These are phyloP conservation scores for Erythrocercus mccallii DNA, from an alignment of 2,113 vertebrate genomes.

Conservation along the genomic window DNA sequence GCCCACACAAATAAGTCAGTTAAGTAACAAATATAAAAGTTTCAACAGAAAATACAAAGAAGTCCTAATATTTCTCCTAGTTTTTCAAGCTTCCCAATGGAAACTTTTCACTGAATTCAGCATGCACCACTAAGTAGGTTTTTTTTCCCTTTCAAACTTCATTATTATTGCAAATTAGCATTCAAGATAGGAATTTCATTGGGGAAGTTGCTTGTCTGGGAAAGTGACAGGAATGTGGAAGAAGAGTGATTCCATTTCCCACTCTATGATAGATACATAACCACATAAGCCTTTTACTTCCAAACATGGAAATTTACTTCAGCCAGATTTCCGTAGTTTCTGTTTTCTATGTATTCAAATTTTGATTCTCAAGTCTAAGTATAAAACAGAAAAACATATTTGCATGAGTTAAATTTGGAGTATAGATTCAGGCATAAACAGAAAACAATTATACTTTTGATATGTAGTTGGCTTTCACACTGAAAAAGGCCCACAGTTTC, in stretches of 20 bases:
- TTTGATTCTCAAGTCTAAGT: conserved; percentile 5
- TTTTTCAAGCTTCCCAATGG: not conserved
- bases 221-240: not conserved
- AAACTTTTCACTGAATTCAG: not conserved
- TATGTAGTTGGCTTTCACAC: not conserved
- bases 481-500: not conserved
- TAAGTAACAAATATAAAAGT: not conserved
- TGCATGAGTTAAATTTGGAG: conserved; percentile 27
- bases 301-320: conserved; percentile 44
- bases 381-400: conserved; percentile 35
- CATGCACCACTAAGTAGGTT: not conserved
- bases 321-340: not conserved
- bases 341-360: conserved; percentile 9
- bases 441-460: conserved; percentile 26
- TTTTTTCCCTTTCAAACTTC: not conserved
- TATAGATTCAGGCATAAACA: conserved; percentile 2
- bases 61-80: not conserved
- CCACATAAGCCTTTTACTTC: not conserved
- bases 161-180: not conserved
- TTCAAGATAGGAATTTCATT: not conserved
- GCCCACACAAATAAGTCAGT: not conserved
- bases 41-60: not conserved
- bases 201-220: not conserved
- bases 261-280: not conserved
- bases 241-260: not conserved